Percentiles rank a stretch among this genome's conserved stretches.
Conservation (phyloP, 2,113 vertebrate genomes). For the Chiloscyllium plagiosum region DNA sequence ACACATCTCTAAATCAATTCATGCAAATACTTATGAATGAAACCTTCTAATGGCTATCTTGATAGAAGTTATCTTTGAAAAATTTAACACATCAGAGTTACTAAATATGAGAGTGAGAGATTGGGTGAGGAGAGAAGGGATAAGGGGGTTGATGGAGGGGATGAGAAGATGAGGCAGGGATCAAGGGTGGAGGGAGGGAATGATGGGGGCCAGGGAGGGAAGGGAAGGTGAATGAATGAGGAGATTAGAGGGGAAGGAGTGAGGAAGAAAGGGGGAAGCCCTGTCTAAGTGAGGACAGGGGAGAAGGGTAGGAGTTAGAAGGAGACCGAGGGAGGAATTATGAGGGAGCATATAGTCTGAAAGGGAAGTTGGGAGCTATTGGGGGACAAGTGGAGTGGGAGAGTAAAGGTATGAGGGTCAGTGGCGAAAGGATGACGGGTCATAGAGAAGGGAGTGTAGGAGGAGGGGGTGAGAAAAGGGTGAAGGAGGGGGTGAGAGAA, state of each 20-base stretch:
- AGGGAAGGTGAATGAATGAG: too few species aligned
- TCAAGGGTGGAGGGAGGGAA: too few species aligned
- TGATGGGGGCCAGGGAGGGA: too few species aligned
- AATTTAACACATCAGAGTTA: neutral
- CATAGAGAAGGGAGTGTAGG: constrained; percentile 51
- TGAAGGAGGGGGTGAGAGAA: constrained; percentile 66
- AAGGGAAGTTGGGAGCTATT: neutral
- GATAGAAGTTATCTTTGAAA: neutral
- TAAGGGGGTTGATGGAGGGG: neutral
- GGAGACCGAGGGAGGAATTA: neutral
- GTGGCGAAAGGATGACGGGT: neutral
- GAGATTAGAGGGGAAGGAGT: too few species aligned
- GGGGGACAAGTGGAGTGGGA: neutral
- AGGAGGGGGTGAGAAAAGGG: constrained; percentile 55
- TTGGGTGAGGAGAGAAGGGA: neutral
- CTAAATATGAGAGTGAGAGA: too few species aligned
- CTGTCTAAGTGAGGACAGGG: too few species aligned
- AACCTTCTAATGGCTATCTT: neutral
- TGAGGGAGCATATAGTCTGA: neutral
- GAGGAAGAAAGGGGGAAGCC: too few species aligned
- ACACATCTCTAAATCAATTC: neutral
- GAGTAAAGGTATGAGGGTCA: neutral
- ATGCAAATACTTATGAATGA: neutral
- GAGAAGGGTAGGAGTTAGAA: too few species aligned
- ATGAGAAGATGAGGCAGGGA: neutral